Evolutionary conservation across 2,113 vertebrate genomes (phyloP).

Genomic region (Felis chaus): DNA sequence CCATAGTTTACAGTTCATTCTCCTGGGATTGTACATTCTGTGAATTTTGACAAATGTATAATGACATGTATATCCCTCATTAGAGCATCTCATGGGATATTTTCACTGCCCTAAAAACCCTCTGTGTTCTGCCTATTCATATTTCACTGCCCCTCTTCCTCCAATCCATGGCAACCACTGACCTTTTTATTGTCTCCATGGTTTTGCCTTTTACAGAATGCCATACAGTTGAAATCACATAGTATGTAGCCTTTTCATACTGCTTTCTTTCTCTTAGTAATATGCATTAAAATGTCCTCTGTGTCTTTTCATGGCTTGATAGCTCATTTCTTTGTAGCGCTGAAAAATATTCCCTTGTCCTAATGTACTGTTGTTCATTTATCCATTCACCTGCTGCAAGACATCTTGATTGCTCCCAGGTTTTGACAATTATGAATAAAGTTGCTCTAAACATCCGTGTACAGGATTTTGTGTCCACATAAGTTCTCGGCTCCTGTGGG

Average conservation of each 20-base stretch:
- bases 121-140: not conserved
- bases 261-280: not conserved
- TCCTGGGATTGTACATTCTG: not conserved
- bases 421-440: not conserved
- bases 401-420: not conserved
- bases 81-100: not conserved
- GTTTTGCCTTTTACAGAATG: not conserved
- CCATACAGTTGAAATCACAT: not conserved
- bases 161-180: not conserved
- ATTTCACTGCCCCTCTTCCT: not conserved
- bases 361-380: not conserved
- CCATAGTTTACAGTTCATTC: not conserved
- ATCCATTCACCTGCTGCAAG: not conserved
- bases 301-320: not conserved
- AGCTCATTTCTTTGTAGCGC: not conserved
- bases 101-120: not conserved
- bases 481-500: not conserved
- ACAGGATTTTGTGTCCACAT: not conserved
- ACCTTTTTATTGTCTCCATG: not conserved
- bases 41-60: not conserved
- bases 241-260: not conserved
- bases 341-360: not conserved
- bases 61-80: not conserved
- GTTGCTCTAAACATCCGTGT: not conserved
- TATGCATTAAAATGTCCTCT: not conserved